Base-by-base conservation (phyloP, 2,888 invertebrate genomes). In the Ceraclea dissimilis region DNA sequence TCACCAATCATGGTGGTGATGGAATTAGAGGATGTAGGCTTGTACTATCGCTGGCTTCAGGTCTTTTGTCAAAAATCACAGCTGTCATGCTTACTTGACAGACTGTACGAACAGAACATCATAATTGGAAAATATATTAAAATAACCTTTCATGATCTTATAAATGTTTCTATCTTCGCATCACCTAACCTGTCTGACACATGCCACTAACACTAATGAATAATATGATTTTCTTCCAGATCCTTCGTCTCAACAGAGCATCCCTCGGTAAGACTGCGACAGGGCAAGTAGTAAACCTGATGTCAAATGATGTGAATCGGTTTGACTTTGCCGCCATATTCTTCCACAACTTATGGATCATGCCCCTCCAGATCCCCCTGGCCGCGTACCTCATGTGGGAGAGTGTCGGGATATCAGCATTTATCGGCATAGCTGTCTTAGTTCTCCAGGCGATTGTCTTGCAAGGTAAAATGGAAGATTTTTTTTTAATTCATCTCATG, bases 251-350 rank as follows among this genome's bases (percentile, higher is more conserved):
- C 21, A 78, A 77, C 62, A 72, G 73, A 61, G 66, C 67, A 10
- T 73, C 80, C 1, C 63, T 81, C 56, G 71, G 72, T 8, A 68
- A 76, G 63, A 78, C 79, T 2, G 78, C 79, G 1, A 73, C 75
- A 2, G 82, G 81, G 0, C 79, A 81, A 63, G 74, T 82, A 63
- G 77, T 81, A 33, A 81, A 82, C 65, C 66, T 82, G 26, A 69
- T 82, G 65, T 79, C 80, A 17, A 81, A 80, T 62, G 82, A 82
- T 65, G 80, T 81, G 11, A 74, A 74, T 62, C 70, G 80, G 58
- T 79, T 82, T 66, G 82, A 81, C 64, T 67, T 78, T 69, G 73
- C 74, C 33, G 68, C 75, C 47, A 67, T 78, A 10, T 79, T 79
- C 63, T 64, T 79, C 1, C 80, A 80, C 64, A 80, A 76, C 65